Percentiles rank a stretch among this genome's conserved stretches.
These are phyloP conservation scores for Danio tinwini DNA, from an alignment of 2,797 vertebrate species.

Conservation along the genomic window DNA sequence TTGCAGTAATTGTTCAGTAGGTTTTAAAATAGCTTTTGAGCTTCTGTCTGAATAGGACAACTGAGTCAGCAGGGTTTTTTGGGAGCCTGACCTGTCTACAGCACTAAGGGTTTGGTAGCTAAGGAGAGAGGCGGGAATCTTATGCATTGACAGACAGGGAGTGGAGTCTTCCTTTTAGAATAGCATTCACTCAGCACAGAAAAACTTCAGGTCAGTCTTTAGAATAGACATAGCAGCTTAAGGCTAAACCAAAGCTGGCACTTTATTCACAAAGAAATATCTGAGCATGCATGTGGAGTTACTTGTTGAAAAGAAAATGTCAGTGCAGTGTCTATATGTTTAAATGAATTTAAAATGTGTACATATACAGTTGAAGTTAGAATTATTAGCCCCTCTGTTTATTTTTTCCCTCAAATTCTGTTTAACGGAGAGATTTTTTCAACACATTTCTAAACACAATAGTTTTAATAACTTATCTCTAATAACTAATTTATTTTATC, in stretches of 20 bases:
- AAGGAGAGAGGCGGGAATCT: constrained; percentile 34
- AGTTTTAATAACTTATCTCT: too few species aligned
- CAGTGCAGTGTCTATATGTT: background rate
- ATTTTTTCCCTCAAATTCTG: too few species aligned
- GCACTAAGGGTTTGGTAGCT: constrained; percentile 27
- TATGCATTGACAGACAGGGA: constrained; percentile 25
- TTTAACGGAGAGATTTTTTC: too few species aligned
- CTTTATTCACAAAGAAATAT: background rate
- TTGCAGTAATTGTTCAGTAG: constrained; percentile 56
- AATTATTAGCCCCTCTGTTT: too few species aligned
- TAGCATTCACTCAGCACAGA: constrained; percentile 16
- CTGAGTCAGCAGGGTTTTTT: constrained; percentile 61
- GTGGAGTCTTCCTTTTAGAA: constrained; percentile 40
- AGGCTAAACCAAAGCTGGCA: background rate
- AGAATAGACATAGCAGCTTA: constrained; percentile 5
- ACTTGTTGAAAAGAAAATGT: background rate
- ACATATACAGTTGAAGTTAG: too few species aligned
- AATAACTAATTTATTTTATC: too few species aligned
- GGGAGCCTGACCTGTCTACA: constrained; percentile 35
- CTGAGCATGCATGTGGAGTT: background rate
- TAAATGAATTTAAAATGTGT: too few species aligned
- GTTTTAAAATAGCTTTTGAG: constrained; percentile 56
- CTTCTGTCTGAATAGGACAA: constrained; percentile 54
- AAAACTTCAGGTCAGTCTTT: constrained; percentile 16
- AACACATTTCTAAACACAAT: too few species aligned